Evolutionary conservation across 2,888 invertebrate species (phyloP).

Genomic region (Gandaritis pyraliata): DNA sequence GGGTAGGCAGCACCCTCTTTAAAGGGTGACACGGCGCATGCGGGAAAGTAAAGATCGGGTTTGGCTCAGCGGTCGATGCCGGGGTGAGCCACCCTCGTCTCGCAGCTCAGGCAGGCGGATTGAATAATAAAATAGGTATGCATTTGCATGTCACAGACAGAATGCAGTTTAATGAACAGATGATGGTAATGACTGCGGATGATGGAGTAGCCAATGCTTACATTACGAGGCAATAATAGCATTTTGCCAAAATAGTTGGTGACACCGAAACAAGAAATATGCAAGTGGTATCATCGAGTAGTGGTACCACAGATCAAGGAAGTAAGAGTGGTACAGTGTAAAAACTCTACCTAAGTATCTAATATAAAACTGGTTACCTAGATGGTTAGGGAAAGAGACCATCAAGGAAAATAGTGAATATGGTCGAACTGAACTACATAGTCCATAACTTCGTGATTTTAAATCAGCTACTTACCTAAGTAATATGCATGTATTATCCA

Average conservation of each 20-base stretch:
- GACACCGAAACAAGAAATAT: too few species aligned
- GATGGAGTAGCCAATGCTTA: not conserved
- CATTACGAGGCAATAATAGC: not conserved
- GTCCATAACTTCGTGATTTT: too few species aligned
- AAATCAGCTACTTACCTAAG: too few species aligned
- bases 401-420: too few species aligned
- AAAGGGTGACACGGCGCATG: constrained; percentile 52
- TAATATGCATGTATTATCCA: too few species aligned
- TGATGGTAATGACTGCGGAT: not conserved
- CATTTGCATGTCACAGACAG: constrained; percentile 29
- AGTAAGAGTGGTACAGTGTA: too few species aligned
- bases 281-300: too few species aligned
- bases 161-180: constrained; percentile 9
- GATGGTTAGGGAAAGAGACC: too few species aligned
- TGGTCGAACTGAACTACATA: too few species aligned
- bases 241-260: not conserved
- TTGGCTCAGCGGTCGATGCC: constrained; percentile 48
- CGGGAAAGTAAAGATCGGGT: constrained; percentile 56
- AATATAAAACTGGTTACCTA: too few species aligned
- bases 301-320: too few species aligned
- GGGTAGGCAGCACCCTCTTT: constrained; percentile 51
- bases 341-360: too few species aligned
- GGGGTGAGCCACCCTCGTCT: constrained; percentile 32
- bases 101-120: constrained; percentile 25
- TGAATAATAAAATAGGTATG: constrained; percentile 38